Conservation (phyloP, 2,888 invertebrate genomes). For the Andrena camellia region DNA sequence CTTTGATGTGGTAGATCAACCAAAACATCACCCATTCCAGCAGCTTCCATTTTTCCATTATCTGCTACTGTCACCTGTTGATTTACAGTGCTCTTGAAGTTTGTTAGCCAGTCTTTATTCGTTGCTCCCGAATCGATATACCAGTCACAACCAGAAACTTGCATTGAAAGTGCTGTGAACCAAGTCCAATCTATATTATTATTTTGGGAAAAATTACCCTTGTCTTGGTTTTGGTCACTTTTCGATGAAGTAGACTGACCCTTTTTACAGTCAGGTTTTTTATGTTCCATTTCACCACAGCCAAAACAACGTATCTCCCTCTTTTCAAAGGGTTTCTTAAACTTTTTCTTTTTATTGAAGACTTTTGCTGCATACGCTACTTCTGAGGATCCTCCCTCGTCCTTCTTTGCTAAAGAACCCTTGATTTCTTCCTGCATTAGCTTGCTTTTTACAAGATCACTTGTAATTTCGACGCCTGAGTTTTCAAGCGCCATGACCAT, state of each 20-base stretch:
- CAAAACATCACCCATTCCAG: background rate
- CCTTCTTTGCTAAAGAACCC: background rate
- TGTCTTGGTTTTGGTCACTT: no score
- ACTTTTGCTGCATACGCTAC: background rate
- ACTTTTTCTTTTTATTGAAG: background rate
- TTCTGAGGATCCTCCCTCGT: background rate
- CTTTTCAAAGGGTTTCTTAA: background rate
- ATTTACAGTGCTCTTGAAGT: background rate
- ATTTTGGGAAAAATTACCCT: no score
- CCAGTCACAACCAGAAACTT: background rate
- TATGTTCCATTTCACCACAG: background rate
- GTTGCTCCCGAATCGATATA: constrained; percentile 9
- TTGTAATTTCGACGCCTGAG: background rate
- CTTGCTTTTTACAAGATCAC: background rate
- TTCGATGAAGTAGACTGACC: no score
- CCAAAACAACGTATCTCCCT: constrained; percentile 2
- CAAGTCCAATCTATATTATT: background rate
- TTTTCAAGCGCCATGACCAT: constrained; percentile 13
- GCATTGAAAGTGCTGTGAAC: background rate
- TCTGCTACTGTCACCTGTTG: background rate
- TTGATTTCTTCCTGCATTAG: constrained; percentile 4
- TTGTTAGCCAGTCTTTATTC: background rate
- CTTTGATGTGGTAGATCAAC: background rate
- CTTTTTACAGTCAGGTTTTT: background rate
- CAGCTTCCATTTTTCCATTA: background rate